A percentile compares a stretch with the other conserved stretches of the same genome.
phyloP scores from a whole-genome alignment of 1,140 invertebrate species.

The Papilio dardanus region DNA sequence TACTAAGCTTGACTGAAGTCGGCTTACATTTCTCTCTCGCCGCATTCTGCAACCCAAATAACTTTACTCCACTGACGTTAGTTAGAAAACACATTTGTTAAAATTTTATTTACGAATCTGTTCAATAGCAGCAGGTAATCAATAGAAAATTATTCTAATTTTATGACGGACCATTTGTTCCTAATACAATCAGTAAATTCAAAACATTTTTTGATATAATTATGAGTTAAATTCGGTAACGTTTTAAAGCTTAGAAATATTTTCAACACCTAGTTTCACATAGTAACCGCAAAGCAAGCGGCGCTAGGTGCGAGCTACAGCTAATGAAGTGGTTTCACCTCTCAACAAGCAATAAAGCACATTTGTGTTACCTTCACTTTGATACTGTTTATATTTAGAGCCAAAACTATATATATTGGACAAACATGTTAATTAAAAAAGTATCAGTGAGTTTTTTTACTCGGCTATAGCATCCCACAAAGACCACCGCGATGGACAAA shows the following conservation, averaged over 20 bases:
- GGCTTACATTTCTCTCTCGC: not conserved
- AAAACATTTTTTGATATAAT: no score
- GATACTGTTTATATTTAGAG: not conserved
- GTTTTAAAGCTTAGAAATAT: not conserved
- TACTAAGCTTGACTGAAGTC: slow-evolving; percentile 9
- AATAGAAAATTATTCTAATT: no score
- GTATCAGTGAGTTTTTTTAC: no score
- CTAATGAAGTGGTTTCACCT: slow-evolving; percentile 18
- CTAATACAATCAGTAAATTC: no score
- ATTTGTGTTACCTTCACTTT: not conserved
- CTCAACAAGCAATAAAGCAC: not conserved
- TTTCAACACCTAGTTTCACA: not conserved
- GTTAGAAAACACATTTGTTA: not conserved
- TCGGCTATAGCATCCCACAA: no score
- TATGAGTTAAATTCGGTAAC: not conserved
- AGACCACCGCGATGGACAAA: no score
- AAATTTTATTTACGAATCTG: not conserved
- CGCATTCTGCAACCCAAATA: not conserved
- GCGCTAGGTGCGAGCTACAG: not conserved
- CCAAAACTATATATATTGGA: no score
- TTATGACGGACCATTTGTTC: no score
- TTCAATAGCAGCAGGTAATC: no score
- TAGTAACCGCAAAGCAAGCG: slow-evolving; percentile 6
- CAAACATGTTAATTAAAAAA: no score
- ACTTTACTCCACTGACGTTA: not conserved